Evolutionary conservation across 2,113 vertebrate species (phyloP).

Genomic region (Rhabdomys dilectus): DNA sequence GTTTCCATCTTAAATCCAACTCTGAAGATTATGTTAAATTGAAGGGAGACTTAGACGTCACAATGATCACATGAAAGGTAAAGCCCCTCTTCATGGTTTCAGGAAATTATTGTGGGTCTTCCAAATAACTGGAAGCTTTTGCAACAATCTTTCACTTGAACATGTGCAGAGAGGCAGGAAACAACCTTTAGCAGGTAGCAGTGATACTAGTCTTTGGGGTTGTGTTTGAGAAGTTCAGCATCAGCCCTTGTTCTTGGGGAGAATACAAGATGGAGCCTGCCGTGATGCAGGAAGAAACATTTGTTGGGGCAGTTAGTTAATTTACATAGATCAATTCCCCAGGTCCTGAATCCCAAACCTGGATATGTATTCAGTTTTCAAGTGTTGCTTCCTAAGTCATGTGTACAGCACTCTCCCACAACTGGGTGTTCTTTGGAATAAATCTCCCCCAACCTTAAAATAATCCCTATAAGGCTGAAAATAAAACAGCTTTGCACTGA

Average conservation of each 20-base stretch:
- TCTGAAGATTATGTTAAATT: slow-evolving; percentile 3
- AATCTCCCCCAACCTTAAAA: background rate
- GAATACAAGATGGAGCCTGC: background rate
- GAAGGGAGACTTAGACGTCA: background rate
- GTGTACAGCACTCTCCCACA: background rate
- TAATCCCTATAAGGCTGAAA: background rate
- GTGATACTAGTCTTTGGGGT: background rate
- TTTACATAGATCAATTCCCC: background rate
- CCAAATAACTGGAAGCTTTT: background rate
- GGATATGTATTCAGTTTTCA: background rate
- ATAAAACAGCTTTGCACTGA: slow-evolving; percentile 25
- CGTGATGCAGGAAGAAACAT: background rate
- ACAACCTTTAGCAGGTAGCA: background rate
- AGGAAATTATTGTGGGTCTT: background rate
- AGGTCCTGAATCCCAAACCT: background rate
- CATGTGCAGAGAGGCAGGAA: background rate
- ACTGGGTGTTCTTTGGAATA: background rate
- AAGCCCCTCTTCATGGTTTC: background rate
- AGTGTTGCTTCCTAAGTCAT: background rate
- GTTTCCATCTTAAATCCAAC: background rate
- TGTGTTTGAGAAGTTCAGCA: fast-evolving
- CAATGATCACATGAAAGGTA: background rate
- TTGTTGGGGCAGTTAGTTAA: background rate
- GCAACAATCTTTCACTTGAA: background rate
- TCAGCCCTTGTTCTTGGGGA: background rate